phyloP scores from a whole-genome alignment of 2,888 invertebrate species.

The Silvanus unidentatus region DNA sequence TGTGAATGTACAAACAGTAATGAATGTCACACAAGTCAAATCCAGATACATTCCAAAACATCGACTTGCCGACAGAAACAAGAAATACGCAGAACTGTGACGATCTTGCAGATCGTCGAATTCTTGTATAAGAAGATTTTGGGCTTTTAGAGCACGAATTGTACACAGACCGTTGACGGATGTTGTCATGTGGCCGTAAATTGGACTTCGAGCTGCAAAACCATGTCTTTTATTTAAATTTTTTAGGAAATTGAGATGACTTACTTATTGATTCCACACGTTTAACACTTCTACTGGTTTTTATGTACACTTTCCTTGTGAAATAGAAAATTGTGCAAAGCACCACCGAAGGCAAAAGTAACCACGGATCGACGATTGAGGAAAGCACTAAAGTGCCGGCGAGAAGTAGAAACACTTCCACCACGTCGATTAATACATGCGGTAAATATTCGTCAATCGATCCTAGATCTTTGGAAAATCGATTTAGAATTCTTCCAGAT shows the following conservation, averaged over 20 bases:
- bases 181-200: constrained; percentile 69
- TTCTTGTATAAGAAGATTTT: constrained; percentile 56
- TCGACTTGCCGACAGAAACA: constrained; percentile 58
- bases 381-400: constrained; percentile 69
- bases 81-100: constrained; percentile 71
- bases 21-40: constrained; percentile 59
- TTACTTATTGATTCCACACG: constrained; percentile 62
- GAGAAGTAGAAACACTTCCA: constrained; percentile 49
- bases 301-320: constrained; percentile 62
- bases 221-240: background rate
- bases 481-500: constrained; percentile 42
- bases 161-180: constrained; percentile 72
- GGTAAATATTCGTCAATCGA: constrained; percentile 61
- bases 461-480: constrained; percentile 47
- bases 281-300: constrained; percentile 70
- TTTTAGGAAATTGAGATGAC: too few species aligned
- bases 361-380: constrained; percentile 63
- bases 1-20: constrained; percentile 40
- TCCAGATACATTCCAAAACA: constrained; percentile 70
- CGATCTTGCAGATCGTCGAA: constrained; percentile 59
- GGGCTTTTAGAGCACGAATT: constrained; percentile 65
- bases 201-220: constrained; percentile 65
- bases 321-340: constrained; percentile 61
- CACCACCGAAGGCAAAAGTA: constrained; percentile 59
- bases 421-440: constrained; percentile 38